phyloP scores from a whole-genome alignment of 2,113 vertebrate species.

The Donacobius atricapilla region DNA sequence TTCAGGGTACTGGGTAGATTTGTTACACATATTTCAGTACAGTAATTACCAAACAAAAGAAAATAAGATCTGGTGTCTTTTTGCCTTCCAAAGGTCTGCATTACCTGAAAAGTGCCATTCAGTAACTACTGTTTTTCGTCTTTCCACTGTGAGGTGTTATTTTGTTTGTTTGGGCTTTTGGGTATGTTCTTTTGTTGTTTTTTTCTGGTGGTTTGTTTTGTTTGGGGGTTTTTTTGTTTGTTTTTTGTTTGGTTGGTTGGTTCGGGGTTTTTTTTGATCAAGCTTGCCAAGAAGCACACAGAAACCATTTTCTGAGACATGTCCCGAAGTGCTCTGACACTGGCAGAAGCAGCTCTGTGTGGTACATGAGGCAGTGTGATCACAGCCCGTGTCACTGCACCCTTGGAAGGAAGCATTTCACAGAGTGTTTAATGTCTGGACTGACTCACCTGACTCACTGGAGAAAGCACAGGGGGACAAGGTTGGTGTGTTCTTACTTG shows the following conservation, averaged over 20 bases:
- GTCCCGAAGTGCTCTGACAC: neutral
- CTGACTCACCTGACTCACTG: neutral
- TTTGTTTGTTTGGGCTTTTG: too few species aligned
- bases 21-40: neutral
- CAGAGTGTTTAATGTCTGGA: neutral
- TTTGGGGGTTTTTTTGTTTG: neutral
- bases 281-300: neutral
- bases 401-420: neutral
- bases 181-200: too few species aligned
- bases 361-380: neutral
- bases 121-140: neutral
- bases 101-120: neutral
- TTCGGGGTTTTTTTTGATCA: accelerated
- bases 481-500: neutral
- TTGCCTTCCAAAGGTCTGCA: neutral
- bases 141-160: neutral
- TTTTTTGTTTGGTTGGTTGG: neutral
- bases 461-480: neutral
- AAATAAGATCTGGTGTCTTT: neutral
- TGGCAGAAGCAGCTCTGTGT: neutral
- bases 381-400: accelerated
- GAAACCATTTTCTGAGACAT: neutral
- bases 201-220: too few species aligned
- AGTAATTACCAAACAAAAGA: neutral
- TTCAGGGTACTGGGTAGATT: neutral